Evolutionary conservation across 2,797 vertebrate genomes (phyloP).

Genomic region (Craterocephalus amniculus): DNA sequence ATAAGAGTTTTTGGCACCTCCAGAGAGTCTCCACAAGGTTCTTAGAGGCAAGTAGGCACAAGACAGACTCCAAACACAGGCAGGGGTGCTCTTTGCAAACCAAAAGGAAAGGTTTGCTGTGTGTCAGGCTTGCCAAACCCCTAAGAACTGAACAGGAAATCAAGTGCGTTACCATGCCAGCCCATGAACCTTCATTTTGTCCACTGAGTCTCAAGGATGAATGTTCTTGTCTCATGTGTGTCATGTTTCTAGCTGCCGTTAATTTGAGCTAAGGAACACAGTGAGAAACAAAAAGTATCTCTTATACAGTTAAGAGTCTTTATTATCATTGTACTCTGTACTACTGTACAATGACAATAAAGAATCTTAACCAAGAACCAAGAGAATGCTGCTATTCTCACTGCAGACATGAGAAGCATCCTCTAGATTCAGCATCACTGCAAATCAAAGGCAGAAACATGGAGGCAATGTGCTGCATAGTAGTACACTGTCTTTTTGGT

Average conservation of each 20-base stretch:
- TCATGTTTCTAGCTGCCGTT: slow-evolving; percentile 33
- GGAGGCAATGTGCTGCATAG: too few species aligned
- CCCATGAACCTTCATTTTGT: slow-evolving; percentile 23
- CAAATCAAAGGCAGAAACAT: background rate
- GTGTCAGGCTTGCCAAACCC: slow-evolving; percentile 42
- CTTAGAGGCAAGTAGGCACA: slow-evolving; percentile 30
- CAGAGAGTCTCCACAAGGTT: slow-evolving; percentile 39
- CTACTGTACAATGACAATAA: too few species aligned
- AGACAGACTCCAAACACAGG: slow-evolving; percentile 47
- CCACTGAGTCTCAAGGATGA: slow-evolving; percentile 30
- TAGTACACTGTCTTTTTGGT: background rate
- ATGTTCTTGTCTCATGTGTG: slow-evolving; percentile 28
- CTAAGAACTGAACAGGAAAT: slow-evolving; percentile 53
- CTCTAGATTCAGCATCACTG: background rate
- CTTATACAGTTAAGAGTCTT: too few species aligned
- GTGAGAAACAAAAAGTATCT: slow-evolving; percentile 18
- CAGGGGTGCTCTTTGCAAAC: slow-evolving; percentile 45
- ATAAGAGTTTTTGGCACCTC: slow-evolving; percentile 58
- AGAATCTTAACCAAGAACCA: too few species aligned
- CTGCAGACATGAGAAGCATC: background rate
- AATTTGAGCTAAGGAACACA: slow-evolving; percentile 5
- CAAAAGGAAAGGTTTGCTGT: slow-evolving; percentile 44
- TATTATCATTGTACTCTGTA: too few species aligned
- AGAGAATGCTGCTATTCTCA: background rate
- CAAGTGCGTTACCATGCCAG: slow-evolving; percentile 39